Evolutionary conservation across 2,797 vertebrate genomes (phyloP).

Genomic region (Rhynchotus rufescens): DNA sequence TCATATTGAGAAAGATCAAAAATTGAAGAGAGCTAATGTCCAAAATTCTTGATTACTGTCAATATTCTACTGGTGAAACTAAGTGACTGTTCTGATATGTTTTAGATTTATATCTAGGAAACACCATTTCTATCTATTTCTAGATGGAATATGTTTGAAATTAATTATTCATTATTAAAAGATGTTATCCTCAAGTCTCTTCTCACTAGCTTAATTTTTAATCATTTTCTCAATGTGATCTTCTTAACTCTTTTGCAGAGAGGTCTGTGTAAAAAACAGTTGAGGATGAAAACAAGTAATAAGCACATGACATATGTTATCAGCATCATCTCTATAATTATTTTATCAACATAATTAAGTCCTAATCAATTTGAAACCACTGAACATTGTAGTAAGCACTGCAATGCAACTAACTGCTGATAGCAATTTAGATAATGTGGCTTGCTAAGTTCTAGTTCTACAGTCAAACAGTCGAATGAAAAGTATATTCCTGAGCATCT

Average conservation of each 20-base stretch:
- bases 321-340: constrained; percentile 18
- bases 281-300: background rate
- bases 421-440: constrained; percentile 44
- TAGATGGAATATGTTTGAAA: background rate
- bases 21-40: background rate
- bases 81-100: background rate
- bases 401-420: constrained; percentile 10
- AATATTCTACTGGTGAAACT: background rate
- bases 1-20: background rate
- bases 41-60: background rate
- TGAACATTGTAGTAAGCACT: constrained; percentile 36
- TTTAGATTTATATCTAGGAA: background rate
- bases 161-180: background rate
- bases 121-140: no score
- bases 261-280: background rate
- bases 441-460: constrained; percentile 1
- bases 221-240: background rate
- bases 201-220: background rate
- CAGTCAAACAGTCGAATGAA: background rate
- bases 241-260: background rate
- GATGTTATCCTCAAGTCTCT: background rate
- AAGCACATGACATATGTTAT: background rate
- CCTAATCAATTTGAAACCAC: constrained; percentile 18
- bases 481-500: background rate
- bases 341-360: constrained; percentile 46